These are phyloP conservation scores for Meleagris gallopavo DNA, from an alignment of 2,113 vertebrate species.

Conservation along the genomic window DNA sequence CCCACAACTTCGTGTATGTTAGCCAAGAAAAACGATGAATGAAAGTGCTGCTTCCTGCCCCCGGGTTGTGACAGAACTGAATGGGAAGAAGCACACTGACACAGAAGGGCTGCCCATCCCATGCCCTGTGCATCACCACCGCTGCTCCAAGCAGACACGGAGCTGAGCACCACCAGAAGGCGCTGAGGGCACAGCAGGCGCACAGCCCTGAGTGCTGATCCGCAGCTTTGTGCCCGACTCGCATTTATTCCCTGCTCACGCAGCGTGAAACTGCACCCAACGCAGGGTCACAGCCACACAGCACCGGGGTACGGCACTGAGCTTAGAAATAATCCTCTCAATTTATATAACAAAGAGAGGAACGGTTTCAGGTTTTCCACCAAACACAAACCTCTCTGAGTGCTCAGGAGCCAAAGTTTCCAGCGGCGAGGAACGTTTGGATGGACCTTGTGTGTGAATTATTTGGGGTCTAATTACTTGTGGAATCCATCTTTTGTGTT, in stretches of 20 bases:
- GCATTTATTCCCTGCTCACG: not conserved
- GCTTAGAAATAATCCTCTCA: conserved; percentile 12
- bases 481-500: not conserved
- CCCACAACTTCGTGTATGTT: not conserved
- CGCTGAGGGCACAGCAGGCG: not conserved
- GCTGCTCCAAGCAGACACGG: not conserved
- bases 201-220: not conserved
- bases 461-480: not conserved
- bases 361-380: not conserved
- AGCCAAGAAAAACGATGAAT: not conserved
- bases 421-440: not conserved
- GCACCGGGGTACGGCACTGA: not conserved
- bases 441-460: not conserved
- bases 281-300: rapidly evolving
- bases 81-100: not conserved
- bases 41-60: not conserved
- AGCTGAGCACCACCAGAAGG: not conserved
- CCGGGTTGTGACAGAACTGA: not conserved
- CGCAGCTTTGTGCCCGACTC: not conserved
- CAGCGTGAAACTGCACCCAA: not conserved
- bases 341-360: not conserved
- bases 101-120: not conserved
- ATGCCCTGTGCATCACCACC: not conserved
- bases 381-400: not conserved
- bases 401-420: not conserved